These are phyloP conservation scores for Metalampra italica DNA, from an alignment of 2,888 invertebrate species.

Conservation along the genomic window DNA sequence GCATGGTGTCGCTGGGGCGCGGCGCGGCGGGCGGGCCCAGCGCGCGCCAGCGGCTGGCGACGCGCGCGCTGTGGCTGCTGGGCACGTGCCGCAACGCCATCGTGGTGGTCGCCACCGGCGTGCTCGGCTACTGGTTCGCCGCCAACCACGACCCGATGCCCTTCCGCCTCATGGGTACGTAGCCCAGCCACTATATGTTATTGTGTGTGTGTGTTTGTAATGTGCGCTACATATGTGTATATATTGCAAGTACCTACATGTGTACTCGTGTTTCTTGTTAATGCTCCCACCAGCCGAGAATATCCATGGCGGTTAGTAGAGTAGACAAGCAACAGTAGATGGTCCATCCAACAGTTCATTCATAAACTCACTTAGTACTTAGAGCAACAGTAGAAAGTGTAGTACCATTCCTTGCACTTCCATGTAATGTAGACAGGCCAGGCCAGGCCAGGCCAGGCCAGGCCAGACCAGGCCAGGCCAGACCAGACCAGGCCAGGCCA, in stretches of 20 bases:
- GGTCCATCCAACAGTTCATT: too few relatives aligned
- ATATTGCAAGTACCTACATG: too few relatives aligned
- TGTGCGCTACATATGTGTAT: too few relatives aligned
- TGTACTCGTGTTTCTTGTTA: constrained; percentile 29
- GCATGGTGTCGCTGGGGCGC: constrained; percentile 80
- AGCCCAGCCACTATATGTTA: too few relatives aligned
- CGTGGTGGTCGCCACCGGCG: constrained; percentile 86
- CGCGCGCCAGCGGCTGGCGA: constrained; percentile 77
- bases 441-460: too few relatives aligned
- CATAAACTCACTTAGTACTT: constrained; percentile 1
- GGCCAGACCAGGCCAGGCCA: too few relatives aligned
- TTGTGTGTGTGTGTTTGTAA: too few relatives aligned
- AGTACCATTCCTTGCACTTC: too few relatives aligned
- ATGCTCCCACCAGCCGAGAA: constrained; percentile 54
- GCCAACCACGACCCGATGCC: constrained; percentile 80
- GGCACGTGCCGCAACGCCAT: constrained; percentile 91
- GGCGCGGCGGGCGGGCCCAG: constrained; percentile 77
- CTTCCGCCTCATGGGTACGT: constrained; percentile 83
- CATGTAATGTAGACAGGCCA: too few relatives aligned
- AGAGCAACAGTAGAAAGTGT: too few relatives aligned
- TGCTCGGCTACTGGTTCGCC: constrained; percentile 82
- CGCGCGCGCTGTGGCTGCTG: constrained; percentile 85
- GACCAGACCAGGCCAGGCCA: too few relatives aligned
- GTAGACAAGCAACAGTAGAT: too few relatives aligned
- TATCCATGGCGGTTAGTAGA: constrained; percentile 57